Evolutionary conservation across 2,113 vertebrate genomes (phyloP), one percentile per base, ranked within the genome.

Genomic region (Nesogale talazaci): DNA sequence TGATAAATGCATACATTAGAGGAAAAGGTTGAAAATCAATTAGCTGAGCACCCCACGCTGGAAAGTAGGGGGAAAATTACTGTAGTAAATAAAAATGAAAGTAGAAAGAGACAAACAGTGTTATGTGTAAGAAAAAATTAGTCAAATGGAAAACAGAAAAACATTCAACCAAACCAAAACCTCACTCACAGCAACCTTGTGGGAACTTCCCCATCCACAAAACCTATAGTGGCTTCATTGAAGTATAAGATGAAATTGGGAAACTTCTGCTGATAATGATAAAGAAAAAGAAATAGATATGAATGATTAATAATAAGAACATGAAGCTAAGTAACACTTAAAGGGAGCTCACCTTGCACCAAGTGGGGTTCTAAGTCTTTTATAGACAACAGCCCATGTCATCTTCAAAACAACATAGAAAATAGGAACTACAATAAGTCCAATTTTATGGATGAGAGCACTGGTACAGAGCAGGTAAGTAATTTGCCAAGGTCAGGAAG

Each of bases 11-110:
- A 19, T 42, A 19, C 9, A n/a, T 15, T 69, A 23, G 29, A 38
- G 17, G 29, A 75, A 90, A 83, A 36, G 23, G 15, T 56, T 76
- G 70, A 83, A 90, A 90, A 74, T 74, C 36, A 82, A n/a, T 46
- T 31, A 25, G 31, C 38, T 65, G 42, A 52, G 25, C 40, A 38
- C 11, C 1, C 6, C 4, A 25, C 25, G 75, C 15, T 38, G 46
- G n/a, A 67, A 38, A 38, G 4, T 42, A 31, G 79, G 23, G 46
- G 34, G 40, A 75, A 74, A 56, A n/a, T 17, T 8, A 56, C 12
- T 19, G 56, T 52, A 25, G 8, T 84, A 67, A 67, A 38, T n/a
- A 67, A 12, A 84, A 69, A 72, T 11, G 10, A 61, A 56, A 78
- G 36, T n/a, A 40, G 10, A 70, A 56, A 75, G 56, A 38, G 29